Evolutionary conservation across 2,888 invertebrate genomes (phyloP).

Genomic region (Ochropacha duplaris): DNA sequence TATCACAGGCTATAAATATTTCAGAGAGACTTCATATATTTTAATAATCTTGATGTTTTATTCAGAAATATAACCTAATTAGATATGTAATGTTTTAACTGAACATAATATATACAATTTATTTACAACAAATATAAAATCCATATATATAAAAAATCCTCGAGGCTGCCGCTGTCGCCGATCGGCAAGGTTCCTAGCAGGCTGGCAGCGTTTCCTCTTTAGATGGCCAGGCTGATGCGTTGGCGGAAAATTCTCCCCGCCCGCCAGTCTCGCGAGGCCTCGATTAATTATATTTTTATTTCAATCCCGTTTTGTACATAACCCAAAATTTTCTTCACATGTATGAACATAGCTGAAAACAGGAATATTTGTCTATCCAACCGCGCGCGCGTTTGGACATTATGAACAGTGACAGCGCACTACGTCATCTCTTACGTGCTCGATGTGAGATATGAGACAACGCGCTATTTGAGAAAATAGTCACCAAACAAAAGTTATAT

Average conservation of each 20-base stretch:
- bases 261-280: too few species aligned
- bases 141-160: too few species aligned
- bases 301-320: not conserved
- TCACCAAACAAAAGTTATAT: not conserved
- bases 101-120: too few species aligned
- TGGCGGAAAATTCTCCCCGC: too few species aligned
- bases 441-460: constrained; percentile 30
- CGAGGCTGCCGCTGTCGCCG: too few species aligned
- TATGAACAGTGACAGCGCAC: constrained; percentile 49
- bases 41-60: not conserved
- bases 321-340: not conserved
- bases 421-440: constrained; percentile 42
- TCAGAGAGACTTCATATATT: too few species aligned
- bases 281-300: too few species aligned
- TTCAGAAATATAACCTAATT: not conserved
- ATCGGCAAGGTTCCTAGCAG: too few species aligned
- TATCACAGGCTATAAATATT: too few species aligned
- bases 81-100: not conserved
- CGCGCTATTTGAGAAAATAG: not conserved
- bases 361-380: constrained; percentile 49
- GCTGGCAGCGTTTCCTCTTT: too few species aligned
- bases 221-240: too few species aligned
- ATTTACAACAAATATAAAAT: too few species aligned
- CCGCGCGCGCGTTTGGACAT: constrained; percentile 34
- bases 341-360: constrained; percentile 31